Evolutionary conservation across 2,888 invertebrate genomes (phyloP).

Genomic region (Trissolcus brochymenae): DNA sequence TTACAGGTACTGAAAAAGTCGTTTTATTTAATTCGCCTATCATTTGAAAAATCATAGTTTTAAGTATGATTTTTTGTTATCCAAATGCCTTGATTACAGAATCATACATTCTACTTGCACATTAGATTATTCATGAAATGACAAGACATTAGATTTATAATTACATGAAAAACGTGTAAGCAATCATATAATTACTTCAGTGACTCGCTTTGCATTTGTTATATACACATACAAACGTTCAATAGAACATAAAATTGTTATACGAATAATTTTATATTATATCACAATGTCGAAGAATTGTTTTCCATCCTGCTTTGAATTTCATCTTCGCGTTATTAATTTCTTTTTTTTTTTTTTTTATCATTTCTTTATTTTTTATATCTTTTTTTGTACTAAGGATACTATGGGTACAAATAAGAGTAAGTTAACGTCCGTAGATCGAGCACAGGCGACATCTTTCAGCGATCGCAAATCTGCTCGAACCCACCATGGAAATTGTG

Average conservation of each 20-base stretch:
- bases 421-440: constrained; percentile 27
- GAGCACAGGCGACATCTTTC: constrained; percentile 10
- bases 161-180: constrained; percentile 57
- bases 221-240: constrained; percentile 55
- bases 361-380: constrained; percentile 24
- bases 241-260: constrained; percentile 52
- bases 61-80: constrained; percentile 39
- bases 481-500: neutral
- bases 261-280: constrained; percentile 45
- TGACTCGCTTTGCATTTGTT: constrained; percentile 52
- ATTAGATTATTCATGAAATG: constrained; percentile 49
- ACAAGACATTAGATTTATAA: constrained; percentile 54
- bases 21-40: constrained; percentile 45
- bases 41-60: constrained; percentile 46
- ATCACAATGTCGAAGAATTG: constrained; percentile 55
- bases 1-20: constrained; percentile 53
- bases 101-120: constrained; percentile 53
- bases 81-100: constrained; percentile 49
- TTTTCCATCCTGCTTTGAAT: constrained; percentile 9
- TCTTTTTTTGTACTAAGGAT: constrained; percentile 44
- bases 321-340: neutral
- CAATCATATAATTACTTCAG: constrained; percentile 52
- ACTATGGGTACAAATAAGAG: constrained; percentile 33
- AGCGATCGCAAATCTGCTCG: constrained; percentile 2
- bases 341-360: constrained; percentile 15